Evolutionary conservation across 2,113 vertebrate genomes (phyloP), one percentile per base, ranked within the genome.

Genomic region (Plecturocebus donacophilus): DNA sequence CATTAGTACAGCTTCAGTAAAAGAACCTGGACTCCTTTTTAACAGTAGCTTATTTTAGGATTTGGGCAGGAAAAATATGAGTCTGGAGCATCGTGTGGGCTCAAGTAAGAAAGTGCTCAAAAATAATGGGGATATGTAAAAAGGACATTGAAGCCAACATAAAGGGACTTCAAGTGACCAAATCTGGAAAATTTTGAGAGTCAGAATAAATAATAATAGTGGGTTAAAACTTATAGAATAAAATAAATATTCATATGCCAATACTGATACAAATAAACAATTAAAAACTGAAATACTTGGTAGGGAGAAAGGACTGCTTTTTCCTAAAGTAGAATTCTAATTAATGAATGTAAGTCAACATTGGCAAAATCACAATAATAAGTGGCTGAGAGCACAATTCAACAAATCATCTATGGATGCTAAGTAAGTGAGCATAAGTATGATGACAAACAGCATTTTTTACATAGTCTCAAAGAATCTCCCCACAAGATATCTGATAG

Each of bases 301-400:
- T 64, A 64, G 6, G 38, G 47, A 70, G 64, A 91, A 96, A 96
- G 38, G 56, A 81, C 42, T 94, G 30, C 42, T 92, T 96, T 94
- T 89, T n/a, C 47, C 81, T 92, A 61, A 32, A 84, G 38, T 73
- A 47, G 71, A 73, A 89, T 64, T 95, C 54, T 96, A 35, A 56
- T 90, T 76, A 61, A 70, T 90, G 23, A 77, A 64, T 77, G 54
- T 80, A 83, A 54, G 45, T 94, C 47, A 93, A 4, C 52, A 25
- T 66, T 92, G 42, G 52, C 79, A 96, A 80, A 58, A 68, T 17
- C 54, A 76, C 16, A 40, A 2, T 85, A 47, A 42, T 86, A 66
- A 85, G 58, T 56, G 30, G 35, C 20, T 86, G 3, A 21, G 58
- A 27, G 64, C 21, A 73, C 64, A 73, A 38, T 77, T 86, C 25